Base-by-base conservation (phyloP, 2,888 invertebrate species). In the Heteropelma amictum region DNA sequence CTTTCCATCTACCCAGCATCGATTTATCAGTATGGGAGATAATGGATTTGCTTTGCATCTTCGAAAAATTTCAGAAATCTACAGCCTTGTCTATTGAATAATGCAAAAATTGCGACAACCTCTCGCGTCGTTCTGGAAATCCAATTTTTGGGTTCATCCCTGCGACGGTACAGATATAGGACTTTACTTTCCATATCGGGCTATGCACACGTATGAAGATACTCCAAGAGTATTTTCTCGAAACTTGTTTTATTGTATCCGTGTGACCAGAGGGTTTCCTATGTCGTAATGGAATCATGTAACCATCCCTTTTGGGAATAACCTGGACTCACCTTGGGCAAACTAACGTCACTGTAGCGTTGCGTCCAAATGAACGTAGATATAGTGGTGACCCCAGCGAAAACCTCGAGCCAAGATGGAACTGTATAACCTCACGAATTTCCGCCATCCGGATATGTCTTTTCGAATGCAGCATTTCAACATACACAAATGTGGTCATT, bases 281-380 rank as follows among this genome's bases (percentile, higher is more conserved):
- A 54, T 53, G 42, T 65, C 42, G 33, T 33, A 17, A 33, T 19
- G 38, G 30, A 33, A 56, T 35, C 65, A 8, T 54, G 54, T 65
- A 45, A 33, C 53, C 7, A 65, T 65, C 17, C 30, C 65, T 45
- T 54, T 45, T 19, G 65, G 65, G 54, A 71, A 71, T 51, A 58
- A 33, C 45, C 65, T 65, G 72, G 65, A 58, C 72, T 53, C 65
- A 23, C 40, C 58, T 65, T 14, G 42, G n/a, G 45, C 60, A 58
- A 60, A 65, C 58, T 60, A 72, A 51, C 26, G 45, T 35, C 40
- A 60, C 45, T 58, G 35, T 28, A 65, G 53, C 10, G 51, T 54
- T 45, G 45, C 65, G 30, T 23, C n/a, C n/a, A n/a, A n/a, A n/a
- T n/a, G n/a, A n/a, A 42, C 53, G 60, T 21, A 45, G 65, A 53